Evolutionary conservation across 2,797 vertebrate species (phyloP).

Genomic region (Phalloptychus januarius): DNA sequence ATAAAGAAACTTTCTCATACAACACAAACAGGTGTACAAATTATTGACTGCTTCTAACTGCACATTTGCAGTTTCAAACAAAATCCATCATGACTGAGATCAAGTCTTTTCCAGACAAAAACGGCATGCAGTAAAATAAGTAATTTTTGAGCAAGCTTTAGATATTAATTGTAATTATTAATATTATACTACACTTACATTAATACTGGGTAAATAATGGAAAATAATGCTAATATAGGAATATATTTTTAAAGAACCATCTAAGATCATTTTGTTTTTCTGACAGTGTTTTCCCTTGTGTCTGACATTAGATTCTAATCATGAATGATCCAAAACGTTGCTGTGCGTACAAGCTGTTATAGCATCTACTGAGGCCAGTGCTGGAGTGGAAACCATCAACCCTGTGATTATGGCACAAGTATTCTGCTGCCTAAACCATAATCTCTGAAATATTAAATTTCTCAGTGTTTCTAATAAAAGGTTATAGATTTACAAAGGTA

Average conservation of each 20-base stretch:
- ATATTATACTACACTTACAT: neutral
- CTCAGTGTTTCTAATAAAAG: neutral
- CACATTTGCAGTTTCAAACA: neutral
- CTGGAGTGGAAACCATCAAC: conserved; percentile 1
- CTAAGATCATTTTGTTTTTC: neutral
- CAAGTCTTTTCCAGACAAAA: neutral
- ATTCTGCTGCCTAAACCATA: neutral
- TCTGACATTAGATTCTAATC: neutral
- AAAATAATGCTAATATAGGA: neutral
- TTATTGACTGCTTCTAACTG: neutral
- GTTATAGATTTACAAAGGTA: neutral
- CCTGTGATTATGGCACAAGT: conserved; percentile 3
- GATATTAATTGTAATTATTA: neutral
- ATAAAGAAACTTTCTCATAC: conserved; percentile 5
- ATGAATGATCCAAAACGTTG: neutral
- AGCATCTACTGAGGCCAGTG: neutral
- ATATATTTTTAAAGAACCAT: neutral
- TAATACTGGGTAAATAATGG: neutral
- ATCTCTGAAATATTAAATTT: neutral
- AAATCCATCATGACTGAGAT: neutral
- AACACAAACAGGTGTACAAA: conserved; percentile 16
- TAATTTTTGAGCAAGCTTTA: neutral
- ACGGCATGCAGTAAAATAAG: neutral
- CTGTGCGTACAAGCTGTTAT: neutral
- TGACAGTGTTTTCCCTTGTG: neutral